phyloP scores from a whole-genome alignment of 2,797 vertebrate genomes.

The Huso huso region DNA sequence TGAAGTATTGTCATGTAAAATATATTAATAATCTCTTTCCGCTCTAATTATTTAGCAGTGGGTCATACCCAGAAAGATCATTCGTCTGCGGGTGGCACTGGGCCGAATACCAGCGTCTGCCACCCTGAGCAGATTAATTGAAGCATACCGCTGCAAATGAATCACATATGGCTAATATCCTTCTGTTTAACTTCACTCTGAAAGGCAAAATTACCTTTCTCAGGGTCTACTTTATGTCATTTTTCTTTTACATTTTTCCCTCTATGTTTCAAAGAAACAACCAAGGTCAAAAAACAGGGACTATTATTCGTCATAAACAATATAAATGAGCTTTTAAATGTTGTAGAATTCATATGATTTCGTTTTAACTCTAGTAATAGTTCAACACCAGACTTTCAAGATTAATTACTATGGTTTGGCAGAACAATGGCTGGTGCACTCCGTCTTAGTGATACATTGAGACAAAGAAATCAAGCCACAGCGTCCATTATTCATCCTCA shows the following conservation, averaged over 20 bases:
- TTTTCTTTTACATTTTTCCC: slow-evolving; percentile 15
- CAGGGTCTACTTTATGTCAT: slow-evolving; percentile 11
- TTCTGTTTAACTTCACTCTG: slow-evolving; percentile 18
- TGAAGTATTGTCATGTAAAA: slow-evolving; percentile 43
- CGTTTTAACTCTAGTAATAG: slow-evolving; percentile 24
- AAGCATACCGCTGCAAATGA: slow-evolving; percentile 34
- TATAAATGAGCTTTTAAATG: slow-evolving; percentile 31
- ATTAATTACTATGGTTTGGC: slow-evolving; percentile 42
- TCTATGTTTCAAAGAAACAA: neutral
- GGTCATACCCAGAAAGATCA: slow-evolving; percentile 38
- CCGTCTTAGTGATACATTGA: slow-evolving; percentile 40
- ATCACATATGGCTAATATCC: slow-evolving; percentile 49
- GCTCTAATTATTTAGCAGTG: slow-evolving; percentile 53
- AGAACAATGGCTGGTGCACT: slow-evolving; percentile 43
- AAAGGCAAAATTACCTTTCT: slow-evolving; percentile 27
- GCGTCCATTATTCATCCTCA: slow-evolving; percentile 35
- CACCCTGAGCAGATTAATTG: slow-evolving; percentile 50
- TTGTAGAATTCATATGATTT: slow-evolving; percentile 34
- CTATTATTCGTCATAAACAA: slow-evolving; percentile 4
- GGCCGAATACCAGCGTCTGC: slow-evolving; percentile 38
- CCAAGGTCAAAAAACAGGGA: slow-evolving; percentile 14
- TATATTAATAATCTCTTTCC: slow-evolving; percentile 53
- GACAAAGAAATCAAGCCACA: slow-evolving; percentile 41
- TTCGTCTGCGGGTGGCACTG: slow-evolving; percentile 42
- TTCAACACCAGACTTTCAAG: slow-evolving; percentile 39